phyloP scores from a whole-genome alignment of 2,797 vertebrate species.

The Parambassis ranga region DNA sequence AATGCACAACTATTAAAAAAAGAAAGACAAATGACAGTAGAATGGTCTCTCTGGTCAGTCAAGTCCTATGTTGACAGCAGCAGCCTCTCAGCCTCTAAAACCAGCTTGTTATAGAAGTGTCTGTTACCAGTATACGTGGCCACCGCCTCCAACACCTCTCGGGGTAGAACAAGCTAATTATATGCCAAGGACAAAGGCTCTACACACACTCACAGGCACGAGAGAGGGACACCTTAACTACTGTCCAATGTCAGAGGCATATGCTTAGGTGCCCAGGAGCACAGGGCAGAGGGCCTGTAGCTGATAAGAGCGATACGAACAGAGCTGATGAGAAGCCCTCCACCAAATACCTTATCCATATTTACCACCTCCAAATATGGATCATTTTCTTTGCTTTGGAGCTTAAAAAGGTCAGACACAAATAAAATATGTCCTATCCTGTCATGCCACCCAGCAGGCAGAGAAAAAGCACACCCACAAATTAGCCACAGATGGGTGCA shows the following conservation, averaged over 20 bases:
- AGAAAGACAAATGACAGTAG: constrained; percentile 26
- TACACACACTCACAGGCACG: constrained; percentile 25
- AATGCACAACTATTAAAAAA: constrained; percentile 14
- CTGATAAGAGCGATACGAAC: constrained; percentile 66
- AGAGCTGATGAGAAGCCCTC: constrained; percentile 55
- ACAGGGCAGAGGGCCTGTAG: constrained; percentile 47
- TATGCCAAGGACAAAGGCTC: constrained; percentile 80
- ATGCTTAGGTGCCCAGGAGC: constrained; percentile 50
- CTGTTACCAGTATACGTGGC: constrained; percentile 24
- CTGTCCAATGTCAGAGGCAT: constrained; percentile 69
- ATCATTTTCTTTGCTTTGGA: too few relatives aligned
- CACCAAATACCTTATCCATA: constrained; percentile 57
- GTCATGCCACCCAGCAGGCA: constrained; percentile 24
- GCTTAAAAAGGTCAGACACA: constrained; percentile 68
- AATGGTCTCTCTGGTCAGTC: neutral
- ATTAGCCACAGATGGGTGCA: constrained; percentile 53
- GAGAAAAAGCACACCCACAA: constrained; percentile 33
- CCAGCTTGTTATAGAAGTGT: constrained; percentile 62
- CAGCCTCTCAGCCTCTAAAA: constrained; percentile 37
- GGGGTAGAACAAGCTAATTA: constrained; percentile 78
- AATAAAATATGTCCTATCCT: constrained; percentile 65
- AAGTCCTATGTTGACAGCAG: constrained; percentile 10
- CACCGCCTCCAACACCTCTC: constrained; percentile 53
- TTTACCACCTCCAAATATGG: constrained; percentile 33
- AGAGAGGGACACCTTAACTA: constrained; percentile 48